Base-by-base conservation (phyloP, 2,113 vertebrate species). In the Poeciliopsis prolifica region DNA sequence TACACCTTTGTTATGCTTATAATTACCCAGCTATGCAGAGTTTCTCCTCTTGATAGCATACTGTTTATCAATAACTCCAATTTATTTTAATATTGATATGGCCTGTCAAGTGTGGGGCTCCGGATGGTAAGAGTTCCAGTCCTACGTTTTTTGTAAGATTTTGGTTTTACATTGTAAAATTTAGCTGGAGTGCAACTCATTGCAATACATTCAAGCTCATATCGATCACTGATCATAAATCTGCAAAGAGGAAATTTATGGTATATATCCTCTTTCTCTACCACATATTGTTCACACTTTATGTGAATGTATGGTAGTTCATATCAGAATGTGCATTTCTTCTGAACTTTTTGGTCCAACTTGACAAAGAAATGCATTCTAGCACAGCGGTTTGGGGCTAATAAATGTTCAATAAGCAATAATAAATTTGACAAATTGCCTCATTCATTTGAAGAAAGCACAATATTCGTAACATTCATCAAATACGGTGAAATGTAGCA, bases 321-420 rank as follows among this genome's bases (percentile, higher is more conserved):
- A 44, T 74, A 70, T 31, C 35, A 3, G 35, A 10, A 37, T 42
- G 40, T 15, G 1, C 40, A 42, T 42, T 42, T 15, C 4, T 42
- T 42, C 14, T 15, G 40, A 15, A 15, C 4, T 42, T 42, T 42
- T 42, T 42, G 40, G 40, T 42, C 10, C 4, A 24, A 82, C 71
- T 70, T 61, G 74, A 80, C 71, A 66, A 62, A 65, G 31, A 69
- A 79, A 81, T 72, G 67, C 80, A 64, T 70, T 19, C 14, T 13
- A 42, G 14, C 13, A 42, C 13, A 42, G 40, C 4, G 40, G 40
- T 42, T 40, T 13, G 12, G 37, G 12, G 37, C 12, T 13, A 11
- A 40, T 40, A 35, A 35, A 35, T 8, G 33, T 1, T 37, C 35
- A 37, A 37, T 37, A 37, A 37, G 35, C 10, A 1, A 37, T 2